Base-by-base conservation (phyloP, 1,140 invertebrate genomes). In the Drosophila ercepeae region DNA sequence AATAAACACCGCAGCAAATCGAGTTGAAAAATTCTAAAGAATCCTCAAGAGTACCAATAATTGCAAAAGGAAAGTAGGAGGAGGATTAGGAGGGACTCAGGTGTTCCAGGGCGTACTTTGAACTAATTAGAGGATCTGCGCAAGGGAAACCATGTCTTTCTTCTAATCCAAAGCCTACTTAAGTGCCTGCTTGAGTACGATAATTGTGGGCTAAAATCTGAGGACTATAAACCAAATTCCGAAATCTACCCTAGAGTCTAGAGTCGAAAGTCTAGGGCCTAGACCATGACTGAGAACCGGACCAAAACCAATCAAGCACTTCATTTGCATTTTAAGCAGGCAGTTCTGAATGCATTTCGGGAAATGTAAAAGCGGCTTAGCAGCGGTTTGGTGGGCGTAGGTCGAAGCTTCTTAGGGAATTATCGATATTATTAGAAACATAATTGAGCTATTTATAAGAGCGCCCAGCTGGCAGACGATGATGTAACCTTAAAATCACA, bases 371-470 rank as follows among this genome's bases (percentile, higher is more conserved):
- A 86, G 39, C 76, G 45, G 81, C 81, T 76, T 86, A 76, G 42
- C 45, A 46, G 6, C 49, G 27, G 50, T 75, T 41, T 53, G 69
- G 57, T 57, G 71, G 61, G 70, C 51, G 81, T 84, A 18, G 81
- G 61, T 51, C 29, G 45, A 9, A 60, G 52, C 49, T 45, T 25
- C 70, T 50, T 59, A 65, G 32, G 34, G 81, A 86, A 81, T 86
- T 81, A 84, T 86, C 61, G 72, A 68, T 58, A 86, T 79, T 73
- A 86, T 86, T 88, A 81, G 82, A 60, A 60, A 25, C 76, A 86
- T 86, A 86, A 86, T 86, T 86, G 81, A 81, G 81, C 59, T 88
- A 86, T 88, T 86, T 86, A 81, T 67, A 76, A 75, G 51, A 57
- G 36, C 68, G 3, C 16, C 27, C 14, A 19, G 25, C 44, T 32